Evolutionary conservation across 2,113 vertebrate genomes (phyloP), one percentile per base, ranked within the genome.

Genomic region (Forbesichthys agassizii): DNA sequence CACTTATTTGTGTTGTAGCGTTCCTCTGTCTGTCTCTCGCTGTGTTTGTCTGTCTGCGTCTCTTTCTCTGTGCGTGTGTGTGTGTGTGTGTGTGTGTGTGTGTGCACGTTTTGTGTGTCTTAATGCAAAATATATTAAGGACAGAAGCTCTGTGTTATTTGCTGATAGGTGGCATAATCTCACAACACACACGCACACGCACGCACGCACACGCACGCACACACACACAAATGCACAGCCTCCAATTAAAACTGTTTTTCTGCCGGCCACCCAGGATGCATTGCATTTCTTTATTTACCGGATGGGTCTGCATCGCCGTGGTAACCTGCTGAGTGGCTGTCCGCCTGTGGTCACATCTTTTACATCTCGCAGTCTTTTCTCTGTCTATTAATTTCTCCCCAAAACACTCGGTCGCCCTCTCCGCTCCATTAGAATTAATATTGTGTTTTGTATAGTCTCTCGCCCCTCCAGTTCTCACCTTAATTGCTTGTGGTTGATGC

Each of bases 311-410:
- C 27, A 33, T 72, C 74, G 46, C 51, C 53, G 46, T 68, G 49
- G 73, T 69, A 70, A 20, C 72, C 68, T 74, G 68, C 69, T 60
- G 77, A 72, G 66, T 55, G 11, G 60, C 53, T 71, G 78, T 84
- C 68, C 71, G 54, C 3, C 55, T 80, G 72, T 53, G 64, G 77
- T 72, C 52, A 66, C 64, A 27, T 71, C 18, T 74, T 71, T 62
- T 64, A 36, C n/a, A 54, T 20, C 20, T 20, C 20, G 20, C 20
- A 48, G 42, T 51, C 20, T 61, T 49, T 14, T 52, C 3, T 1
- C 49, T 63, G 1, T 61, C 71, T 48, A 42, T 49, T 18, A 16
- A 33, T 33, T 27, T 67, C 3, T 20, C 13, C 54, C 54, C 54
- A 18, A 20, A n/a, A 7, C 16, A 18, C 20, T 20, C 54, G 9